Evolutionary conservation across 2,113 vertebrate genomes (phyloP), one percentile per base, ranked within the genome.

Genomic region (Sinocyclocheilus grahami): DNA sequence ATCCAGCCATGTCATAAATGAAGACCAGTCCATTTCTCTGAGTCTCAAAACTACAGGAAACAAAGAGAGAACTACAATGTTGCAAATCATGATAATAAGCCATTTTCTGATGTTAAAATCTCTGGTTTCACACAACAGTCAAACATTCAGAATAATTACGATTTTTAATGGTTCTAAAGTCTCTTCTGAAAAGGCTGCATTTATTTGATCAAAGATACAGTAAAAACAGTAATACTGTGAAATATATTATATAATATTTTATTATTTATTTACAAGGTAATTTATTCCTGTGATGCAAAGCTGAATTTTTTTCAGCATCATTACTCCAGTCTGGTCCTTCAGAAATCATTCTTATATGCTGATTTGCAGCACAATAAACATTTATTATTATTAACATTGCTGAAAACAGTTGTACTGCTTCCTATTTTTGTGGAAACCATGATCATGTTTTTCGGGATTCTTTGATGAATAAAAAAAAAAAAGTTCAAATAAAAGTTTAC

Each of bases 1-100:
- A 99, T 30, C 97, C 98, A 0, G 96, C 97, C 98, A 99, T 99
- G 95, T 99, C 98, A 0, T 99, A 99, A 91, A 99, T 98, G 93
- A 99, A 99, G 86, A 99, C 97, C 89, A 99, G 89, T 78, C 98
- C 98, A 0, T 99, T 99, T 91, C 98, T 96, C 91, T 99, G 98
- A 0, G 98, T 99, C 93, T 99, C 97, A 13, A 98, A 97, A 93
- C 98, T 99, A 93, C 24, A 78, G 22, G 24, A 79, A 51, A 69
- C 27, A 69, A 69, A 33, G 27, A 18, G 5, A 18, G 14, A 69
- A 3, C 18, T 67, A 67, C 6, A 30, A 67, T 3, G 13, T 63
- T 63, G n/a, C 60, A 24, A 62, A 6, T 14, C 51, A 60, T n/a
- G n/a, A n/a, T 58, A 20, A 58, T 58, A 8, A 58, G 55, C 18